Base-by-base conservation (phyloP, 2,113 vertebrate genomes). In the Bambusicola thoracicus region DNA sequence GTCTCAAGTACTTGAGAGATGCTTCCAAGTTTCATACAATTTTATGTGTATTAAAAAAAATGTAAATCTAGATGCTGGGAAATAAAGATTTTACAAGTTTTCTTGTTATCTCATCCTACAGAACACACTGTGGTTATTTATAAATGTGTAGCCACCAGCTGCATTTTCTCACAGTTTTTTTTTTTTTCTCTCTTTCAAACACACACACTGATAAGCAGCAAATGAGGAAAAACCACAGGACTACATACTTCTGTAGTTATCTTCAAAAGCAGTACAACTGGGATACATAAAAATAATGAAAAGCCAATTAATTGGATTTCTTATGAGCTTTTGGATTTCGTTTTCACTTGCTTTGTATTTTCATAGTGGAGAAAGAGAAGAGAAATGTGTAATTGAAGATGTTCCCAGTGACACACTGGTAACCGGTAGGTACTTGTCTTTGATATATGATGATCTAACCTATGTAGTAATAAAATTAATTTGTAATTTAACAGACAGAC, bases 351-450 rank as follows among this genome's bases (percentile, higher is more conserved):
- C 97, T 40, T 98, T 99, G 95, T 99, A 98, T 95, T 99, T 99
- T 96, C 98, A 99, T n/a, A 92, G 93, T 3, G 98, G 96, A n/a
- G 98, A 99, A 89, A 97, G 96, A 96, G 98, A 98, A 94, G 98
- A 99, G 93, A 99, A 98, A 95, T 99, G 99, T 85, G 97, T 99
- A 75, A 99, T 99, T 5, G 98, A 99, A 94, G 99, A 99, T 14
- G 74, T 99, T 95, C 99, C 99, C 34, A 96, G 97, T 0, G 98
- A 98, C 95, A 98, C 97, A 0, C 74, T 98, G 94, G 96, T 99
- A 59, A 98, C 98, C 66, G 99, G 99, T 99, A 96, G 96, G 98
- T 96, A 36, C n/a, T 8, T 32, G 4, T 62, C 30, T 69, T 44
- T 25, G 21, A 5, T 59, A 25, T 30, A 11, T 4, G 25, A 36